Evolutionary conservation across 1,140 invertebrate species (phyloP).

Genomic region (Pararge aegeria): DNA sequence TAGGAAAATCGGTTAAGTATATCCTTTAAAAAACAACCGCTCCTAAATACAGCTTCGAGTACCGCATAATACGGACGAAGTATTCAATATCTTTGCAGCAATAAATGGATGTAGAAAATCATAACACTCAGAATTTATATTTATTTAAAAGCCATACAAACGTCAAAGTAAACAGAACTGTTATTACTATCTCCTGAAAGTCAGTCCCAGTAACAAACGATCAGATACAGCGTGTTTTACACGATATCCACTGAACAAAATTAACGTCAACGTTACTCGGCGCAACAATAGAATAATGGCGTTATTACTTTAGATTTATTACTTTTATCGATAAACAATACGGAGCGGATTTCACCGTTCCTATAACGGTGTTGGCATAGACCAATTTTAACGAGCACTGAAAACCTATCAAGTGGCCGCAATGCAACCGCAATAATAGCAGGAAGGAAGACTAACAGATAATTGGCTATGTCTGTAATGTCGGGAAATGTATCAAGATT

Average conservation of each 20-base stretch:
- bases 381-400: slow-evolving; percentile 43
- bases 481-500: background rate
- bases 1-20: no score
- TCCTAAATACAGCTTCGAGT: background rate
- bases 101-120: background rate
- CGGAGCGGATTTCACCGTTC: slow-evolving; percentile 25
- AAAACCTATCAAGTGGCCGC: slow-evolving; percentile 22
- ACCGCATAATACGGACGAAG: background rate
- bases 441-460: background rate
- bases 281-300: slow-evolving; percentile 42
- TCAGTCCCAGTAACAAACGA: slow-evolving; percentile 22
- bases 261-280: slow-evolving; percentile 36
- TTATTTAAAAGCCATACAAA: slow-evolving; percentile 18
- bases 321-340: slow-evolving; percentile 42
- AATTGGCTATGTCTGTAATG: slow-evolving; percentile 12
- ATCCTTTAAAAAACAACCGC: no score
- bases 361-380: slow-evolving; percentile 37
- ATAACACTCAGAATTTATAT: slow-evolving; percentile 6
- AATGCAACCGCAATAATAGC: slow-evolving; percentile 14
- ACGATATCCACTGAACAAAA: slow-evolving; percentile 35
- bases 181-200: slow-evolving; percentile 20
- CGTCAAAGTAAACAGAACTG: slow-evolving; percentile 25
- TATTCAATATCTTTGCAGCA: background rate
- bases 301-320: slow-evolving; percentile 45
- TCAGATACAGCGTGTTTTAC: slow-evolving; percentile 28